Percentiles rank a stretch among this genome's conserved stretches.
phyloP scores from a whole-genome alignment of 2,797 vertebrate species.

The Semotilus atromaculatus region DNA sequence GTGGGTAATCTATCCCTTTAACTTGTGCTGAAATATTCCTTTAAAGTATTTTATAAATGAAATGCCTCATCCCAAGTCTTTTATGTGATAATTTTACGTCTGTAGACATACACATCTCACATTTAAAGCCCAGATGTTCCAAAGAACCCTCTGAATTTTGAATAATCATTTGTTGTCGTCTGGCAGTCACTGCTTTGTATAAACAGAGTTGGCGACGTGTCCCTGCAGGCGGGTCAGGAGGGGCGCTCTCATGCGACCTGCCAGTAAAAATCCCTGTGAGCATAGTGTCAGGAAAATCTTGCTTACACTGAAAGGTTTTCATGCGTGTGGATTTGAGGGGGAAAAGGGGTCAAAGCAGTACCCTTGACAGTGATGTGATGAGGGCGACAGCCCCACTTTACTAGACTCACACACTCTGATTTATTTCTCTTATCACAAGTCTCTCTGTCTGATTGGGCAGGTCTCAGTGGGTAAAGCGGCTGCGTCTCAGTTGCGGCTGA shows the following conservation, averaged over 20 bases:
- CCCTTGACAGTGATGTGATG: conserved; percentile 81
- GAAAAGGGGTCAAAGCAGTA: conserved; percentile 74
- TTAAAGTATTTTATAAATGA: conserved; percentile 7
- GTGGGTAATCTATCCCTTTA: not conserved
- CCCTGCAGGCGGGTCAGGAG: conserved; percentile 53
- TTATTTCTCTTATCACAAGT: conserved; percentile 57
- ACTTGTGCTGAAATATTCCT: not conserved
- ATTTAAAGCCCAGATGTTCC: conserved; percentile 32
- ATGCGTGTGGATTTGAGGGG: conserved; percentile 54
- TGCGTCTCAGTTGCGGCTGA: conserved; percentile 59
- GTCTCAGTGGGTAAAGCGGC: conserved; percentile 26
- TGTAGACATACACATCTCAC: not conserved
- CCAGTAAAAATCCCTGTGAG: conserved; percentile 37
- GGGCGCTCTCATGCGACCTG: conserved; percentile 42
- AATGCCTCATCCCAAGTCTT: not conserved
- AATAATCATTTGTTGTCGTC: conserved; percentile 73
- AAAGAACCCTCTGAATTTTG: conserved; percentile 70
- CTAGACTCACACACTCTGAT: conserved; percentile 60
- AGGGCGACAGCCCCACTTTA: conserved; percentile 74
- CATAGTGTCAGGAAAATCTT: conserved; percentile 44
- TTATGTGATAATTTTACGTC: not conserved
- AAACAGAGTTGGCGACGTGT: conserved; percentile 47
- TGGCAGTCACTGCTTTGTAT: conserved; percentile 48
- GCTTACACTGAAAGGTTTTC: conserved; percentile 37
- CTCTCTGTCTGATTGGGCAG: conserved; percentile 39